Conservation (phyloP, 2,113 vertebrate species). For the Vidua chalybeata region DNA sequence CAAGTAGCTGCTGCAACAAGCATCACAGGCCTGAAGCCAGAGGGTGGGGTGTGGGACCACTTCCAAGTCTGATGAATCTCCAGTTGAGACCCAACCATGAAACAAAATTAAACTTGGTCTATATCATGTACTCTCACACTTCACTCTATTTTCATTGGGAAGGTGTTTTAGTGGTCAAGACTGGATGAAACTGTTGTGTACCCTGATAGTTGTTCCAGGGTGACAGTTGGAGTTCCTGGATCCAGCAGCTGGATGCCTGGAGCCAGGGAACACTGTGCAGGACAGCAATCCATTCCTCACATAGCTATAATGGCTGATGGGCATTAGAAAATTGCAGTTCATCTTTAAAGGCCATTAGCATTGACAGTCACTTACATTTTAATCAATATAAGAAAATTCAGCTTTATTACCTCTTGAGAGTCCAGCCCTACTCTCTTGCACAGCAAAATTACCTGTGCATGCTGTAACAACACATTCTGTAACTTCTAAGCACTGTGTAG, state of each 20-base stretch:
- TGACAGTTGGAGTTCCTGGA: background rate
- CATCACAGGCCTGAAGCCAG: background rate
- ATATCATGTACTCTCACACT: background rate
- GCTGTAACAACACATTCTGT: background rate
- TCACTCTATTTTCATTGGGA: background rate
- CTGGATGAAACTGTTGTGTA: background rate
- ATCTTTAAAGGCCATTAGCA: background rate
- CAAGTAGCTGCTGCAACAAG: background rate
- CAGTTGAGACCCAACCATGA: background rate
- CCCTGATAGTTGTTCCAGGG: background rate
- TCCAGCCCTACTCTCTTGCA: background rate
- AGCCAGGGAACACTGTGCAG: background rate
- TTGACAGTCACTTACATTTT: background rate
- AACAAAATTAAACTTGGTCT: background rate
- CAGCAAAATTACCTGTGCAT: background rate
- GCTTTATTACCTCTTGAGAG: background rate
- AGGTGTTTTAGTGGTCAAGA: background rate
- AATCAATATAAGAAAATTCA: background rate
- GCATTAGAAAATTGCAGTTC: background rate
- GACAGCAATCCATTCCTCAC: background rate
- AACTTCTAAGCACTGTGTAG: background rate
- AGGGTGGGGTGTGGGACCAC: background rate
- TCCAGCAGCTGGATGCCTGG: background rate
- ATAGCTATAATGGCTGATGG: background rate
- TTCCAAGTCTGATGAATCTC: background rate